These are phyloP conservation scores for Uromys caudimaculatus DNA, from an alignment of 2,797 vertebrate species.

Conservation along the genomic window DNA sequence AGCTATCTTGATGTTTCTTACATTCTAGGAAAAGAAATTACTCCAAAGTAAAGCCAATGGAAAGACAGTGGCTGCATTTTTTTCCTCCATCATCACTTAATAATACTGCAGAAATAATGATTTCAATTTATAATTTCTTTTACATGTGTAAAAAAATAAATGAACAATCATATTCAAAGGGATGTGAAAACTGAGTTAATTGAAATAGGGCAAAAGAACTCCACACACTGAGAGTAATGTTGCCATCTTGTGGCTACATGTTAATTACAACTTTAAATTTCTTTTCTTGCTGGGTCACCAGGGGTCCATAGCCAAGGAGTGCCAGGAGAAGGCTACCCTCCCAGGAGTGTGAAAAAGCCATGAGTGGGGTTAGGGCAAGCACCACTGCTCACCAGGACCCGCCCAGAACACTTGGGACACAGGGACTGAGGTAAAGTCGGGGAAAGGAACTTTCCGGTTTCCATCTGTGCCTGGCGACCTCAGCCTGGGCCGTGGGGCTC, in stretches of 20 bases:
- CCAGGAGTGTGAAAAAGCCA: no score
- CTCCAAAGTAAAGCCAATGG: neutral
- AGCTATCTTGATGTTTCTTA: neutral
- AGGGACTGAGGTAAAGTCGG: no score
- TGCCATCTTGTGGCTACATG: neutral
- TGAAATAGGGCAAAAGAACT: neutral
- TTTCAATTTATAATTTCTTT: neutral
- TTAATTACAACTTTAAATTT: neutral
- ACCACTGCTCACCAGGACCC: no score
- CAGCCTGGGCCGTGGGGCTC: no score
- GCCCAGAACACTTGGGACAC: no score
- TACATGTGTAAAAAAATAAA: neutral
- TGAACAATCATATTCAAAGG: neutral
- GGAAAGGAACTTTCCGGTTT: no score
- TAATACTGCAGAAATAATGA: neutral
- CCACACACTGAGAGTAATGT: neutral
- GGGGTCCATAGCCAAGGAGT: no score
- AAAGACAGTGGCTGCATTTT: neutral
- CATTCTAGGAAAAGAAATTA: neutral
- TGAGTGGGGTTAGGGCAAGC: no score
- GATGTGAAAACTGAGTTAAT: neutral
- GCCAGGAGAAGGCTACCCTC: no score
- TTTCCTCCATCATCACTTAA: neutral
- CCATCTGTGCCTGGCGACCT: no score
- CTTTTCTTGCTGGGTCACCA: no score